Percentiles rank a stretch among this genome's conserved stretches.
These are phyloP conservation scores for Bombus breviceps DNA, from an alignment of 1,140 invertebrate species.

Conservation along the genomic window DNA sequence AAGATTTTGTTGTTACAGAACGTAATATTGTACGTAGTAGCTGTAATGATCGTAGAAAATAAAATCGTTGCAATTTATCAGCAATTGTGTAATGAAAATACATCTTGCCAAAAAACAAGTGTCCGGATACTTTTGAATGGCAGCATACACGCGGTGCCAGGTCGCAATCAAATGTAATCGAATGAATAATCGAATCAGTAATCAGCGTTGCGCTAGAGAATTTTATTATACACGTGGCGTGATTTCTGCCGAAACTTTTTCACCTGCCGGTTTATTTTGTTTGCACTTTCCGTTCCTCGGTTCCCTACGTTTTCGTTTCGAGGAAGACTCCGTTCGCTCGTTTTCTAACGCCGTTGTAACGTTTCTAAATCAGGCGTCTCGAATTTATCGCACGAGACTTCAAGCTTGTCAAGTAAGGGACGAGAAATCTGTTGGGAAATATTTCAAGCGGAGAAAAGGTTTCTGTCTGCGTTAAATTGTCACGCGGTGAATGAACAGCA, in stretches of 20 bases:
- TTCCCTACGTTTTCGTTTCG: neutral
- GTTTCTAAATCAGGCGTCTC: too few species aligned
- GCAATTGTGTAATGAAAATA: too few species aligned
- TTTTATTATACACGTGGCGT: slow-evolving; percentile 49
- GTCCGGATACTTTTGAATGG: neutral
- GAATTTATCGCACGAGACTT: too few species aligned
- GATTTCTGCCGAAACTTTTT: slow-evolving; percentile 24
- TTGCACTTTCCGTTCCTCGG: neutral
- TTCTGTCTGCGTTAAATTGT: too few species aligned
- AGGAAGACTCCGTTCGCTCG: neutral
- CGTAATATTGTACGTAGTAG: neutral
- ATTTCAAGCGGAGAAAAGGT: too few species aligned
- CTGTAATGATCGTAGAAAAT: neutral
- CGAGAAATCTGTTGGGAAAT: too few species aligned
- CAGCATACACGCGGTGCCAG: neutral
- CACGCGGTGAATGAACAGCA: too few species aligned
- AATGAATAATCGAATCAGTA: slow-evolving; percentile 56
- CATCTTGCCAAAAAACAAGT: neutral
- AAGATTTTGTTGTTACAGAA: neutral
- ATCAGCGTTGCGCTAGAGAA: slow-evolving; percentile 49
- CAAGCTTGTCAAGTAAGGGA: neutral
- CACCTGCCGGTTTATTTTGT: neutral
- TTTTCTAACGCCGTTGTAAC: neutral
- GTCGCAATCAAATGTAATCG: slow-evolving; percentile 60
- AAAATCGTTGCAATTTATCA: too few species aligned